These are phyloP conservation scores for Drosophila borborema DNA, from an alignment of 2,888 invertebrate genomes.

Conservation along the genomic window DNA sequence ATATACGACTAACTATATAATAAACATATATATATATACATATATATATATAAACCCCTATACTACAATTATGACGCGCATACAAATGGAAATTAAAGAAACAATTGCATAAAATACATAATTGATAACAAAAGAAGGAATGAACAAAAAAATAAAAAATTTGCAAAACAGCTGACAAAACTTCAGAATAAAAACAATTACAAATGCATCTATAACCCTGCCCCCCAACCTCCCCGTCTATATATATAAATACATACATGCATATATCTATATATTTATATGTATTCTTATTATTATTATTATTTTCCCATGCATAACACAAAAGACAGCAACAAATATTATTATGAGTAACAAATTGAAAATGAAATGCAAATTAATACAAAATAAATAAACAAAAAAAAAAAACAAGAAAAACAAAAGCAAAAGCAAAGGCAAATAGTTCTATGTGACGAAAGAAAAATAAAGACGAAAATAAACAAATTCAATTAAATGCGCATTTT, in stretches of 20 bases:
- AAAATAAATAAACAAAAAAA: conserved; percentile 23
- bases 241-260: background rate
- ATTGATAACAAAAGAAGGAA: conserved; percentile 10
- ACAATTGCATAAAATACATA: conserved; percentile 22
- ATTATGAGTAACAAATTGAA: conserved; percentile 34
- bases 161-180: conserved; percentile 23
- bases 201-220: conserved; percentile 10
- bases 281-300: conserved; percentile 1
- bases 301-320: conserved; percentile 38
- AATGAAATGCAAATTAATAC: conserved; percentile 43
- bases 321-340: conserved; percentile 27
- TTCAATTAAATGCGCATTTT: conserved; percentile 24
- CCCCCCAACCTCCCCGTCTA: background rate
- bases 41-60: conserved; percentile 12
- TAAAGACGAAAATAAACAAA: conserved; percentile 36
- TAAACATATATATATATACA: conserved; percentile 36
- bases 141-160: conserved; percentile 9
- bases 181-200: conserved; percentile 37
- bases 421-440: conserved; percentile 40
- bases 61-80: conserved; percentile 33
- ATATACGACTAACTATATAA: conserved; percentile 49
- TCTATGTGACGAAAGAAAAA: conserved; percentile 50
- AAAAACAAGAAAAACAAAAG: conserved; percentile 12
- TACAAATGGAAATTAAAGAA: conserved; percentile 24
- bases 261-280: background rate